Percentiles rank a stretch among this genome's conserved stretches.
phyloP scores from a whole-genome alignment of 2,888 invertebrate species.

The Minunthozetes semirufus region DNA sequence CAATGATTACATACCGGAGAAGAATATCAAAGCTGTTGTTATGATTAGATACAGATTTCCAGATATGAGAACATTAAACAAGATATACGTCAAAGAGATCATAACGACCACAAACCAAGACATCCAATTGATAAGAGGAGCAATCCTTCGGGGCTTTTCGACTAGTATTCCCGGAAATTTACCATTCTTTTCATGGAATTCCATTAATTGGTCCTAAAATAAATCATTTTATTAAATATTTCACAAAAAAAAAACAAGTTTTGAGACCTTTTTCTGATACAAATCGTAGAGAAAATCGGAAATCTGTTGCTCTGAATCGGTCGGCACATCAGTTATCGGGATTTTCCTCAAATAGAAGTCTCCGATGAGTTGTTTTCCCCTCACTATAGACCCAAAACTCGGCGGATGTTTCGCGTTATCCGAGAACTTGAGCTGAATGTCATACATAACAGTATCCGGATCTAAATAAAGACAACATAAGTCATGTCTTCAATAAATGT shows the following conservation, averaged over 20 bases:
- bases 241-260: constrained; percentile 23
- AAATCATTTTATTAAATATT: constrained; percentile 34
- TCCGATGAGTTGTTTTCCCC: constrained; percentile 64
- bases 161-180: constrained; percentile 44
- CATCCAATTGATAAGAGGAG: constrained; percentile 46
- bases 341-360: constrained; percentile 73
- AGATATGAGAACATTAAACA: constrained; percentile 44
- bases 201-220: constrained; percentile 48
- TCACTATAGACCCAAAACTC: constrained; percentile 68
- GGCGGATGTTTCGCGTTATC: constrained; percentile 56
- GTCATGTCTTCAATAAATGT: neutral
- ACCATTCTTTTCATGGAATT: constrained; percentile 46
- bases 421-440: constrained; percentile 41
- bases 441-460: constrained; percentile 39
- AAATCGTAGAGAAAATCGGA: constrained; percentile 73
- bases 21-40: constrained; percentile 62
- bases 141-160: constrained; percentile 44
- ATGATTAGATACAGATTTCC: constrained; percentile 65
- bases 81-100: constrained; percentile 46
- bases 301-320: constrained; percentile 62
- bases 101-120: constrained; percentile 47
- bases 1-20: constrained; percentile 62
- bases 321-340: constrained; percentile 70
- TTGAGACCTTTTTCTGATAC: constrained; percentile 70
- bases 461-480: constrained; percentile 38